Evolutionary conservation across 2,888 invertebrate genomes (phyloP).

Genomic region (Chrysolina oricalcia): DNA sequence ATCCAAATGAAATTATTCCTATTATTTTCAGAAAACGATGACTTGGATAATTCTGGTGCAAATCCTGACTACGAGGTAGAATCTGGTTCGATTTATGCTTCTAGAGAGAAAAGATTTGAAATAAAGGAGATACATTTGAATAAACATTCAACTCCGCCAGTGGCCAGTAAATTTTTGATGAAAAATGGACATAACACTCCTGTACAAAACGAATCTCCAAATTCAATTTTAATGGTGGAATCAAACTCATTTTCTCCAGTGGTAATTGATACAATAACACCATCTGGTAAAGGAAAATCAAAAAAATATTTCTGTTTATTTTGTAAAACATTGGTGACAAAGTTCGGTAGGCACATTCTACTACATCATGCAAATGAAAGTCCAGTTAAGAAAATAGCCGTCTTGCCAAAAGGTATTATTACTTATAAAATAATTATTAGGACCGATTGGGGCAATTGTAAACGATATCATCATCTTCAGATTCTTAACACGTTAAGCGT

Average conservation of each 20-base stretch:
- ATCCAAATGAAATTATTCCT: conserved; percentile 16
- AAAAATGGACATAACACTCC: no score
- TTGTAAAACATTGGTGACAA: conserved; percentile 13
- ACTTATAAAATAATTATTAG: not conserved
- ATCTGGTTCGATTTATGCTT: not conserved
- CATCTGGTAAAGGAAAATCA: conserved; percentile 22
- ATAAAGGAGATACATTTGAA: conserved; percentile 7
- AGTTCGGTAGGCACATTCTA: conserved; percentile 23
- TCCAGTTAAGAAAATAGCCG: conserved; percentile 19
- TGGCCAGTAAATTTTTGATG: conserved; percentile 5
- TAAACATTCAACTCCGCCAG: conserved; percentile 18
- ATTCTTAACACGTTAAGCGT: no score
- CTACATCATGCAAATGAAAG: conserved; percentile 18
- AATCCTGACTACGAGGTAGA: conserved; percentile 13
- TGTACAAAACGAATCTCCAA: conserved; percentile 8
- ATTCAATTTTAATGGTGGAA: conserved; percentile 6
- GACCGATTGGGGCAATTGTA: no score
- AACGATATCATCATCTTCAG: no score
- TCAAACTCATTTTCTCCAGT: conserved; percentile 26
- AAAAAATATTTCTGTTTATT: conserved; percentile 22
- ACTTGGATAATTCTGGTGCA: not conserved
- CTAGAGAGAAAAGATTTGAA: not conserved
- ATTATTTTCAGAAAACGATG: conserved; percentile 11
- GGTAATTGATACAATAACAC: conserved; percentile 18
- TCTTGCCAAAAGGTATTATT: conserved; percentile 19